Conservation (phyloP, 2,888 invertebrate genomes). For the Gibbula magus region DNA sequence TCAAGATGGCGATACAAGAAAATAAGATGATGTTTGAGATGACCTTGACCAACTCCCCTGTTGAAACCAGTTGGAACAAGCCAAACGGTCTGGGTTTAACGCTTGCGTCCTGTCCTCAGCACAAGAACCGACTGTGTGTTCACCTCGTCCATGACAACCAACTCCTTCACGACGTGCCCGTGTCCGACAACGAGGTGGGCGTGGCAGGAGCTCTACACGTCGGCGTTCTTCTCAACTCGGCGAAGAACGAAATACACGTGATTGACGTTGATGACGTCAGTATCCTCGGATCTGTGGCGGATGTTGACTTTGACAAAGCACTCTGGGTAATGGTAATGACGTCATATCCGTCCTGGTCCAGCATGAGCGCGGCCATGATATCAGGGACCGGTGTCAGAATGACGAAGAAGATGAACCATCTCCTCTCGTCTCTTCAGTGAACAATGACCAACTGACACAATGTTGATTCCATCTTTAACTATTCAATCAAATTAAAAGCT, state of each 20-base stretch:
- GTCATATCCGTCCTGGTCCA: not conserved
- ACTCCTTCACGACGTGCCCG: not conserved
- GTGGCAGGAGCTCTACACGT: not conserved
- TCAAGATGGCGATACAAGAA: not conserved
- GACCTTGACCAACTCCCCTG: not conserved
- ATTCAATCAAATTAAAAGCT: too few species aligned
- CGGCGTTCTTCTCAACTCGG: not conserved
- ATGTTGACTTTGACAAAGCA: not conserved
- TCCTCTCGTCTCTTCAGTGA: not conserved
- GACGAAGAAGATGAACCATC: not conserved
- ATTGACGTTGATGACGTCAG: not conserved
- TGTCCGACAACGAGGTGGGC: not conserved
- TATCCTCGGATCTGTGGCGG: not conserved
- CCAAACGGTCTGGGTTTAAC: not conserved
- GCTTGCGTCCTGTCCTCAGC: not conserved
- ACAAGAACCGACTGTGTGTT: not conserved
- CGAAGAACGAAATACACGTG: not conserved
- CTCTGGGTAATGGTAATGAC: not conserved
- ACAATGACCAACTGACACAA: too few species aligned
- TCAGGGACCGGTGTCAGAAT: not conserved
- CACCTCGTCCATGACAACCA: not conserved
- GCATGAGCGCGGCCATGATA: not conserved
- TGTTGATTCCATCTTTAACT: too few species aligned
- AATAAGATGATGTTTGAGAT: slow-evolving; percentile 1
- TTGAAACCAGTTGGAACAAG: not conserved